Conservation (phyloP, 1,140 invertebrate species). For the Drosophila punjabiensis region DNA sequence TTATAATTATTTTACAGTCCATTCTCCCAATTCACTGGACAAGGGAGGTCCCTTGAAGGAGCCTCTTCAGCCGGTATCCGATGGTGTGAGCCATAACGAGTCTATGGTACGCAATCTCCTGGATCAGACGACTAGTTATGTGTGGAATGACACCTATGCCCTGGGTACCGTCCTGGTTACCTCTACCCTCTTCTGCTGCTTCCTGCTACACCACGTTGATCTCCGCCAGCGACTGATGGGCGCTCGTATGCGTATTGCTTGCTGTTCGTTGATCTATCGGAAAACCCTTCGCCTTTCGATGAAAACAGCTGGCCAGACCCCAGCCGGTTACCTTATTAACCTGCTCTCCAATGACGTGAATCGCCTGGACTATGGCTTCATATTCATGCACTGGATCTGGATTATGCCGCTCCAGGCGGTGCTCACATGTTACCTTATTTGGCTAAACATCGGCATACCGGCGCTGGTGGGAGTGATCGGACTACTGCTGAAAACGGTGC, state of each 20-base stretch:
- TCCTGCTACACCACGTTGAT: conserved; percentile 84
- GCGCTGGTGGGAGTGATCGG: conserved; percentile 90
- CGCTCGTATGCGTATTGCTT: conserved; percentile 87
- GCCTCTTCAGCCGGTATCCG: not conserved
- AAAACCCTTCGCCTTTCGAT: conserved; percentile 89
- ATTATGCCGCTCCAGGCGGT: conserved; percentile 89
- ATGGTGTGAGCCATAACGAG: conserved; percentile 1
- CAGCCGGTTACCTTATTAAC: conserved; percentile 93
- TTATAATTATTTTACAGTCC: not conserved
- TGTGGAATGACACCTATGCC: conserved; percentile 72
- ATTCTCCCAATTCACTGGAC: conserved; percentile 51
- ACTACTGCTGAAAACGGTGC: conserved; percentile 88
- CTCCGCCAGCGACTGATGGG: conserved; percentile 80
- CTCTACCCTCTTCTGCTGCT: conserved; percentile 73
- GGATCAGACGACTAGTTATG: conserved; percentile 13
- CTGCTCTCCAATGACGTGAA: conserved; percentile 93
- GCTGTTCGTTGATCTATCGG: conserved; percentile 87
- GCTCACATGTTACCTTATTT: conserved; percentile 89
- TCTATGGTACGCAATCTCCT: conserved; percentile 9
- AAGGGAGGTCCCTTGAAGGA: conserved; percentile 39
- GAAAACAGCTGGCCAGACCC: conserved; percentile 89
- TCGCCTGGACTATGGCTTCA: conserved; percentile 88
- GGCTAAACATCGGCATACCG: conserved; percentile 88
- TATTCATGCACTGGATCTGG: conserved; percentile 89
- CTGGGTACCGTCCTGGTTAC: conserved; percentile 70